Evolutionary conservation across 2,888 invertebrate species (phyloP), one percentile per base, ranked within the genome.

Genomic region (Trachelus iudaicus): DNA sequence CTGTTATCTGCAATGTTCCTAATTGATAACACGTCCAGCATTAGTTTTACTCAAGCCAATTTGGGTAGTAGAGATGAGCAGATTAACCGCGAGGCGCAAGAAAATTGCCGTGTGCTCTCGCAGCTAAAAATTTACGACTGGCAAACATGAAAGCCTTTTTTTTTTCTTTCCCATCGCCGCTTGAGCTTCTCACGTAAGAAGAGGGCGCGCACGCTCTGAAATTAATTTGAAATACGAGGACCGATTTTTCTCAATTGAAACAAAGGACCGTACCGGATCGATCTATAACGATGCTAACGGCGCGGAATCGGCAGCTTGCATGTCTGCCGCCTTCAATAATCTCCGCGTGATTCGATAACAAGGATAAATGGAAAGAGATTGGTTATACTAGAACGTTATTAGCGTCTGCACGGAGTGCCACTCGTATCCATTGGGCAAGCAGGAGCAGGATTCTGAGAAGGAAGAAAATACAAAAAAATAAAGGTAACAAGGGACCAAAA

Each of bases 1-100:
- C 77, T 76, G 82, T 84, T 87, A 88, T 87, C 85, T 80, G 82
- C 80, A 80, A 81, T 76, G 77, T 79, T 80, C 81, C 84, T 88
- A 89, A 89, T 89, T 89, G 89, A 89, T 89, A 89, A 89, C 87
- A 84, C 86, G 86, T 83, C 82, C 79, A 79, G 88, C 88, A 88
- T 89, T 88, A 88, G 87, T 84, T 83, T 84, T 82, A 84, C 85
- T 82, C 83, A 77, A 80, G 82, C 87, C 87, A 89, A 89, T 89
- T 89, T 88, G 86, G 86, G 84, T 85, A 85, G 86, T 85, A 82
- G 56, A 85, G 87, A 85, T 87, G 84, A 84, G 83, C 83, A 84
- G 87, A 88, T 88, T 87, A 88, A 85, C 82, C 83, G 80, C 83
- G 81, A 83, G 82, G 84, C 79, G 81, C 83, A 83, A 86, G 85